Evolutionary conservation across 2,888 invertebrate species (phyloP), one percentile per base, ranked within the genome.

Genomic region (Acanthosoma haemorrhoidale): DNA sequence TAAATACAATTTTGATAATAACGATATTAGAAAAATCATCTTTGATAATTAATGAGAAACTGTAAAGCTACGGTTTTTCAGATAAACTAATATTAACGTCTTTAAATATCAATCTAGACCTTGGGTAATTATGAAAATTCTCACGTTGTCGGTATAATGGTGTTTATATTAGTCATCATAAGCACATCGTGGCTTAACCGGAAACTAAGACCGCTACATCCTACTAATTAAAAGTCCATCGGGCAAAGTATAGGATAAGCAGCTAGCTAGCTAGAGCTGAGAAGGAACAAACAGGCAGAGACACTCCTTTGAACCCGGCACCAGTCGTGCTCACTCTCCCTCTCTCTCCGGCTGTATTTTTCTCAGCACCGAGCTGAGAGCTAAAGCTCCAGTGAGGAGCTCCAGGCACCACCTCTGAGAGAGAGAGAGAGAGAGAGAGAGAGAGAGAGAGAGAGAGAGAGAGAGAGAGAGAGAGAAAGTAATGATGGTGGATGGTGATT

Each of bases 401-500:
- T 18, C 9, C 21, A 38, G 38, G 2, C 25, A 58, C n/a, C n/a
- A n/a, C n/a, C n/a, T n/a, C n/a, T n/a, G 58, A 29, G 38, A 15
- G 59, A 18, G 41, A 59, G 68, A 36, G 59, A 59, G 58, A 32
- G 68, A 16, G 58, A 38, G 68, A 58, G 31, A 25, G 25, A 32
- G 39, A 6, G 38, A 34, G 59, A n/a, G 25, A 25, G 60, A 15
- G 32, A 38, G 69, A 34, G 68, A 43, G 39, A 15, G n/a, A 29
- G 38, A 39, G 39, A 21, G 66, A 39, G 66, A 25, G 41, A 41
- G 39, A 5, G 41, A 66, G 66, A 66, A 21, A 64, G 68, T 34
- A 43, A 67, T 41, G 67, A 61, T 61, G 61, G 61, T 61, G 61
- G 61, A 61, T 61, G 61, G 61, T 61, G 61, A 61, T 61, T 61